Percentiles rank a stretch among this genome's conserved stretches.
phyloP scores from a whole-genome alignment of 2,888 invertebrate species.

The Himalopsyche kuldschensis region DNA sequence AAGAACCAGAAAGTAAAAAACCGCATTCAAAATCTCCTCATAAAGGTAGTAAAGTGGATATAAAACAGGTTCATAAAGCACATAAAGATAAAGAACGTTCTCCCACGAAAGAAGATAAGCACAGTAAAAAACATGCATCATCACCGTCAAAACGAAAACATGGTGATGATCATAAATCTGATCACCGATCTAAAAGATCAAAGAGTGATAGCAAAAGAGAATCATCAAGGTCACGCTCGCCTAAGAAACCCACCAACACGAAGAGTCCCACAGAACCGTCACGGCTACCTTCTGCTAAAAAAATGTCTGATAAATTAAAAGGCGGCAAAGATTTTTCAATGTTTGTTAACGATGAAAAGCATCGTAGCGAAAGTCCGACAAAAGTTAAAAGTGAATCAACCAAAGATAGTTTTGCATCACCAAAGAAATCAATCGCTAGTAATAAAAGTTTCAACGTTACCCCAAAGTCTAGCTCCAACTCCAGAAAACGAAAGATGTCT shows the following conservation, averaged over 20 bases:
- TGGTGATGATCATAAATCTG: not conserved
- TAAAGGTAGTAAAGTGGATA: not conserved
- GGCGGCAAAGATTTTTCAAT: conserved; percentile 26
- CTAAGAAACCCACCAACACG: not conserved
- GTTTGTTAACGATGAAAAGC: conserved; percentile 6
- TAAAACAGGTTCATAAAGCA: not conserved
- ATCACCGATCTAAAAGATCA: conserved; percentile 35
- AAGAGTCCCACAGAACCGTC: not conserved
- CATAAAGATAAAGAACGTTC: not conserved
- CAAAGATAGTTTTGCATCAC: not conserved
- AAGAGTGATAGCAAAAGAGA: conserved; percentile 41
- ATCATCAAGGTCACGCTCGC: not conserved
- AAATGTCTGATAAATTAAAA: conserved; percentile 13
- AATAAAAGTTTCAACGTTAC: conserved; percentile 32
- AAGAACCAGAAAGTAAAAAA: conserved; percentile 4
- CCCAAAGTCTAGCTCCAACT: conserved; percentile 17
- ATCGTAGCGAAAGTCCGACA: not conserved
- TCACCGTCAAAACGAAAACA: conserved; percentile 6
- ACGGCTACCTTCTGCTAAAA: not conserved
- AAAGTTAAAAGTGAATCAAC: not conserved
- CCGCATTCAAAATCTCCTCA: not conserved
- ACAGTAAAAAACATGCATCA: not conserved
- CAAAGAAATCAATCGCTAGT: not conserved
- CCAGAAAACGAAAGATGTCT: conserved; percentile 26
- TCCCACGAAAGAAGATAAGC: not conserved